Evolutionary conservation across 2,888 invertebrate genomes (phyloP), one percentile per base, ranked within the genome.

Genomic region (Phasia obesa): DNA sequence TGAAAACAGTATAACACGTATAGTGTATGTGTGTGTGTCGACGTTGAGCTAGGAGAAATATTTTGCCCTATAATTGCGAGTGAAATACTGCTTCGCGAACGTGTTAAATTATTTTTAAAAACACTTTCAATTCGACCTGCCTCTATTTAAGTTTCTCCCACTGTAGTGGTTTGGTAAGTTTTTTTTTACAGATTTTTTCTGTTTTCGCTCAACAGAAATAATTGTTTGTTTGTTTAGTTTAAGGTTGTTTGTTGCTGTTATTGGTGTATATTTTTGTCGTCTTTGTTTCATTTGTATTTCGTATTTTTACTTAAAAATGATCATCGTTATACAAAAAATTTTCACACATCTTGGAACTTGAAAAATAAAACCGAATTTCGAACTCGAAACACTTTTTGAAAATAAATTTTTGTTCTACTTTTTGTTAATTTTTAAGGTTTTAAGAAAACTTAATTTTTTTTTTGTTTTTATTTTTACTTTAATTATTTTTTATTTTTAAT

Each of bases 81-180:
- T n/a, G n/a, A n/a, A n/a, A n/a, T n/a, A n/a, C n/a, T n/a, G n/a
- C n/a, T n/a, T n/a, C n/a, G n/a, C n/a, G n/a, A n/a, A 5, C 4
- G 27, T 27, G 27, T 6, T 5, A 27, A 27, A 27, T 27, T 27
- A 27, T 27, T 27, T 27, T n/a, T n/a, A n/a, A n/a, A n/a, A n/a
- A n/a, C n/a, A n/a, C n/a, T n/a, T n/a, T n/a, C n/a, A n/a, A 42
- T 25, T 21, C 44, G 2, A 13, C 15, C 21, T 70, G 77, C 62
- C 25, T 49, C 17, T 77, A 70, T 64, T 55, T 23, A 55, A 62
- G 55, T 62, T 19, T 42, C 23, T 4, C 2, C 0, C 51, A 35
- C 62, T 77, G 59, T 75, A 62, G 74, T 75, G 80, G 70, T 80
- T 74, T 74, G 74, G 75, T 80, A 4, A 60, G 74, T 83, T 83